Evolutionary conservation across 2,797 vertebrate species (phyloP).

Genomic region (Pelochelys cantorii): DNA sequence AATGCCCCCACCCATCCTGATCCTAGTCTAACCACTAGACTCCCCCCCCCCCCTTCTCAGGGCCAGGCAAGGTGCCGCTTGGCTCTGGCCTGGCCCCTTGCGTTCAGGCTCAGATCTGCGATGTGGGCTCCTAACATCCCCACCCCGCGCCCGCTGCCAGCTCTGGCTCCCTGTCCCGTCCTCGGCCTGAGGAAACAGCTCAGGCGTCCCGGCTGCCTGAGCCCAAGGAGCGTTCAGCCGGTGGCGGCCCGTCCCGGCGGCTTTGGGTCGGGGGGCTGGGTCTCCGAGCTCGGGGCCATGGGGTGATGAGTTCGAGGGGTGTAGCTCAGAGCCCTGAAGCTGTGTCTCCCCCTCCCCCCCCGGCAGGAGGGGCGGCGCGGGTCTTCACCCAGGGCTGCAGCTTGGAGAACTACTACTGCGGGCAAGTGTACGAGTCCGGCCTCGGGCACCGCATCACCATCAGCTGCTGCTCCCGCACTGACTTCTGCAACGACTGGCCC

Average conservation of each 20-base stretch:
- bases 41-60: too few relatives aligned
- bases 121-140: too few relatives aligned
- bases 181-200: too few relatives aligned
- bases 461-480: not conserved
- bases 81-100: not conserved
- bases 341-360: not conserved
- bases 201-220: too few relatives aligned
- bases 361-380: not conserved
- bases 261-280: too few relatives aligned
- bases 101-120: not conserved
- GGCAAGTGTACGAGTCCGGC: not conserved
- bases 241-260: too few relatives aligned
- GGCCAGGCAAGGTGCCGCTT: not conserved
- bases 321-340: not conserved
- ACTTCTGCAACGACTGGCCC: not conserved
- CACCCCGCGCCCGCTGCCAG: too few relatives aligned
- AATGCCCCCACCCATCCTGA: not conserved
- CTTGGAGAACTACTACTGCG: not conserved
- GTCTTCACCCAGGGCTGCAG: not conserved
- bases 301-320: not conserved
- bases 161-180: too few relatives aligned
- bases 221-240: not conserved
- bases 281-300: not conserved
- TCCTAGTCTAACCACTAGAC: too few relatives aligned
- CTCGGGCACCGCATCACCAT: not conserved